These are phyloP conservation scores for Poecilia picta DNA, from an alignment of 2,797 vertebrate species.

Conservation along the genomic window DNA sequence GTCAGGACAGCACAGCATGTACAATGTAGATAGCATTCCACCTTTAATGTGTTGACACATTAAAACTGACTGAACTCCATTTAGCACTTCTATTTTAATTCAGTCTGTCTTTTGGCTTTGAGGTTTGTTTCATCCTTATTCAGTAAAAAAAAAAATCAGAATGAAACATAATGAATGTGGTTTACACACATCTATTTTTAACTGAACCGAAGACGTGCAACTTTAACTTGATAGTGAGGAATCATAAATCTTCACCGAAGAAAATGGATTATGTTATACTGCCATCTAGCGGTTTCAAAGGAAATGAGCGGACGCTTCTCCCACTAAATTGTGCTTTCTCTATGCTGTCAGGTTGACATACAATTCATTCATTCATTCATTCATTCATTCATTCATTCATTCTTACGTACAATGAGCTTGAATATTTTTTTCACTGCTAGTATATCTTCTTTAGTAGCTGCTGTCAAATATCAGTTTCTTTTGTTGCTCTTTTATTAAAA, in stretches of 20 bases:
- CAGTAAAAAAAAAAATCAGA: no score
- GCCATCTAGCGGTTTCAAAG: slow-evolving; percentile 26
- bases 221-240: background rate
- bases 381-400: no score
- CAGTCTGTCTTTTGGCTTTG: background rate
- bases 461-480: background rate
- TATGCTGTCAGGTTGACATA: slow-evolving; percentile 7
- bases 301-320: background rate
- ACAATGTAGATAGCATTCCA: background rate
- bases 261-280: slow-evolving; percentile 2
- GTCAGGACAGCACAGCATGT: background rate
- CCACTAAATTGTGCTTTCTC: background rate
- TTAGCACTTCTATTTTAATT: background rate
- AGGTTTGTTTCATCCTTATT: no score
- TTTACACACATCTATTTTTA: no score
- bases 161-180: no score
- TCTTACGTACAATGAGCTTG: slow-evolving; percentile 6
- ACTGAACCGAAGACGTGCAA: background rate
- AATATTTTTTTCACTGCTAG: background rate
- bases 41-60: slow-evolving; percentile 1
- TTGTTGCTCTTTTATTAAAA: background rate
- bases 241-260: background rate
- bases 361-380: background rate
- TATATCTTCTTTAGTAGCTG: background rate
- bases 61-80: background rate